Conservation (phyloP, 2,113 vertebrate species). For the Thryonomys swinderianus region DNA sequence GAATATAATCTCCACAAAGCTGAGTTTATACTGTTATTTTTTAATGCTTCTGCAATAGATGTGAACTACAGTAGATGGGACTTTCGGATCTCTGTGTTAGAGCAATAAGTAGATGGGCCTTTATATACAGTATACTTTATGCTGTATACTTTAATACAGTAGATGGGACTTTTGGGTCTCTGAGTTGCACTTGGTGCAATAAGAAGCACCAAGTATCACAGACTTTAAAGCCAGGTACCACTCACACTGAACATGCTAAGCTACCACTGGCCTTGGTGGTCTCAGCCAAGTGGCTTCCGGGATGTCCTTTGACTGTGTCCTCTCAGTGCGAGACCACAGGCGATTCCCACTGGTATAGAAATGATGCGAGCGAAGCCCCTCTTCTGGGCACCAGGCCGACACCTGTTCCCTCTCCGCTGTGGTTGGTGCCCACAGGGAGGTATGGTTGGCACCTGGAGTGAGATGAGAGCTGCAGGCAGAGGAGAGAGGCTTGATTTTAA, state of each 20-base stretch:
- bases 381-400: not conserved
- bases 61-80: too few relatives aligned
- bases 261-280: not conserved
- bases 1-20: not conserved
- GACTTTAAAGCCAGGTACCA: not conserved
- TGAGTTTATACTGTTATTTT: not conserved
- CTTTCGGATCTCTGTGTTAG: not conserved
- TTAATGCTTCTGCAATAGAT: not conserved
- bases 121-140: too few relatives aligned
- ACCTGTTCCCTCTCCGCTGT: accelerated
- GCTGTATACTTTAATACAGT: too few relatives aligned
- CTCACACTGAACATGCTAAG: not conserved
- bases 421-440: accelerated
- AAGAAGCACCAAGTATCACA: not conserved
- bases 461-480: not conserved
- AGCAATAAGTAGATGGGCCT: too few relatives aligned
- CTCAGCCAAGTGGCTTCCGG: not conserved
- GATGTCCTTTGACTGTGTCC: not conserved
- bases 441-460: not conserved
- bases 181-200: too few relatives aligned
- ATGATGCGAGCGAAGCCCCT: not conserved
- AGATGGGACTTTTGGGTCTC: not conserved
- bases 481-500: not conserved
- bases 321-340: not conserved
- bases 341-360: not conserved